Conservation (phyloP, 2,888 invertebrate genomes). For the Celastrina argiolus region DNA sequence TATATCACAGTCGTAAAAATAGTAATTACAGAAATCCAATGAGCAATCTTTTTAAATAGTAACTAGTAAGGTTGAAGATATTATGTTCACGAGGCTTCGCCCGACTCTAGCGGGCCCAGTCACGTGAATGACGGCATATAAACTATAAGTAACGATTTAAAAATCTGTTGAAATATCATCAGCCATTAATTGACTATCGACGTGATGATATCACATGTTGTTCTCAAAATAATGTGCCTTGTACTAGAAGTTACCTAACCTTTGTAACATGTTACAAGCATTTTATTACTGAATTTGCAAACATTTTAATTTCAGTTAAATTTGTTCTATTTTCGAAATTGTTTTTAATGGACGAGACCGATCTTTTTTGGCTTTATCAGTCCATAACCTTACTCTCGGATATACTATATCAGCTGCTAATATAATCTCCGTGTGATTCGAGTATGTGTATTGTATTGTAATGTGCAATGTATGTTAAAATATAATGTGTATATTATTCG, state of each 20-base stretch:
- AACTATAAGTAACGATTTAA: not conserved
- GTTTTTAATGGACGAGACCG: not conserved
- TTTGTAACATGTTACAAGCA: not conserved
- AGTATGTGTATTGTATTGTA: slow-evolving; percentile 17
- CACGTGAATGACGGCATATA: not conserved
- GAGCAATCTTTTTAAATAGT: too few relatives aligned
- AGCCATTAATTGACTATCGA: not conserved
- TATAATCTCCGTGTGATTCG: not conserved
- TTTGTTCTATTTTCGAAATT: not conserved
- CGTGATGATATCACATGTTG: not conserved
- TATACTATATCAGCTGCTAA: too few relatives aligned
- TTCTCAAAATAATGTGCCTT: not conserved
- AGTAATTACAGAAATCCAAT: too few relatives aligned
- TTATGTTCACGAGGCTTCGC: not conserved
- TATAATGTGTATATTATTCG: not conserved
- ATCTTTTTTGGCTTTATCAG: not conserved
- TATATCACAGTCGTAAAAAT: too few relatives aligned
- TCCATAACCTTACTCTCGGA: too few relatives aligned
- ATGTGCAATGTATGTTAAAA: not conserved
- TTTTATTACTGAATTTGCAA: not conserved
- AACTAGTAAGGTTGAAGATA: too few relatives aligned
- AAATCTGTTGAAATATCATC: not conserved
- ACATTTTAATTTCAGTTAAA: too few relatives aligned
- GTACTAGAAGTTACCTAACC: not conserved
- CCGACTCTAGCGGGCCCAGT: not conserved